Evolutionary conservation across 1,140 invertebrate genomes (phyloP).

Genomic region (Brachionus koreanus): DNA sequence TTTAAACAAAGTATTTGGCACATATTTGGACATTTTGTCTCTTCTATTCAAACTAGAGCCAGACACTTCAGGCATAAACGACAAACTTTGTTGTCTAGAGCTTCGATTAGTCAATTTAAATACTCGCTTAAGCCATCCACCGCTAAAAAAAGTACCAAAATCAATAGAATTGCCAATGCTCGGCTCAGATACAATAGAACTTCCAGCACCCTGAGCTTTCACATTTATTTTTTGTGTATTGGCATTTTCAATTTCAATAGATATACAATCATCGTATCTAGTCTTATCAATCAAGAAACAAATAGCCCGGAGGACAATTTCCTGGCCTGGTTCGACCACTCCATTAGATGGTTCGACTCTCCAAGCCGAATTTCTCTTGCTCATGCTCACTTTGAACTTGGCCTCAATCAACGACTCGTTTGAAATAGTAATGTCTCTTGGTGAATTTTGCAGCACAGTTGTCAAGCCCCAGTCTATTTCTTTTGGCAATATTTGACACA

Average conservation of each 20-base stretch:
- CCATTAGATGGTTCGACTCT: slow-evolving; percentile 53
- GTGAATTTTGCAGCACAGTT: slow-evolving; percentile 52
- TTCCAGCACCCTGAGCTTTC: slow-evolving; percentile 54
- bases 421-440: slow-evolving; percentile 51
- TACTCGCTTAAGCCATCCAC: slow-evolving; percentile 47
- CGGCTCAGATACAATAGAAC: slow-evolving; percentile 56
- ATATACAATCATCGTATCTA: slow-evolving; percentile 52
- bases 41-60: background rate
- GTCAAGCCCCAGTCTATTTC: slow-evolving; percentile 55
- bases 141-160: slow-evolving; percentile 57
- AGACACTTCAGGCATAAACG: background rate
- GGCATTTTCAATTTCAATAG: slow-evolving; percentile 54
- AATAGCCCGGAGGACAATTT: slow-evolving; percentile 24
- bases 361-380: slow-evolving; percentile 51
- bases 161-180: slow-evolving; percentile 51
- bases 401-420: slow-evolving; percentile 60
- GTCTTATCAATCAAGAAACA: slow-evolving; percentile 21
- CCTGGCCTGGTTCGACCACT: slow-evolving; percentile 47
- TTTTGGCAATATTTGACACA: slow-evolving; percentile 55
- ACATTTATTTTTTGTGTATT: slow-evolving; percentile 51
- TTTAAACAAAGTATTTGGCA: slow-evolving; percentile 51
- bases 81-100: slow-evolving; percentile 48
- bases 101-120: slow-evolving; percentile 57
- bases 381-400: slow-evolving; percentile 49
- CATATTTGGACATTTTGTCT: slow-evolving; percentile 40